These are phyloP conservation scores for Axinella damicornis DNA, from an alignment of 37 sponge, comb jelly and placozoan genomes.

Conservation along the genomic window DNA sequence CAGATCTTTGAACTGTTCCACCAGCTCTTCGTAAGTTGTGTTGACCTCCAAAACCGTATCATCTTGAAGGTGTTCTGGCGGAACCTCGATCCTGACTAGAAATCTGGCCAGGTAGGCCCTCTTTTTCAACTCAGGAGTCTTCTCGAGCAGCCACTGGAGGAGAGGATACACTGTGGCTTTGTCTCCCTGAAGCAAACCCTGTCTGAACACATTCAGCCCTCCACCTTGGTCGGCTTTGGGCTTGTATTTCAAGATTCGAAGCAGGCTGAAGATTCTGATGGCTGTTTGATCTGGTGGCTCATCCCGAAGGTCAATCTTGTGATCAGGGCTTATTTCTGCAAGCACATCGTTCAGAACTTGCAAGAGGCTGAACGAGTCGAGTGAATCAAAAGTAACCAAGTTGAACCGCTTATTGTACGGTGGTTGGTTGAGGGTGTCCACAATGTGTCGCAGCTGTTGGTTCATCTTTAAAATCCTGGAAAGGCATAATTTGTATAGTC, in stretches of 20 bases:
- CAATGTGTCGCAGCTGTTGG: constrained; percentile 87
- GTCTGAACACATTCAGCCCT: constrained; percentile 74
- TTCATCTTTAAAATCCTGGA: too few species aligned
- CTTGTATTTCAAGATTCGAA: constrained; percentile 91
- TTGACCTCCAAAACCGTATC: constrained; percentile 76
- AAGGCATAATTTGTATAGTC: too few species aligned
- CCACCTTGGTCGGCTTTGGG: constrained; percentile 67
- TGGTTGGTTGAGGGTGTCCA: constrained; percentile 86
- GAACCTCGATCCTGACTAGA: constrained; percentile 93
- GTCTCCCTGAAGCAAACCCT: constrained; percentile 85
- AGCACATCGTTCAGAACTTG: constrained; percentile 98
- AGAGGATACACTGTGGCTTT: constrained; percentile 84
- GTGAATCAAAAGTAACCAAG: constrained; percentile 92
- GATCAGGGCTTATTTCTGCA: constrained; percentile 87
- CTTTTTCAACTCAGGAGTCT: constrained; percentile 83
- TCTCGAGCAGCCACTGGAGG: constrained; percentile 84
- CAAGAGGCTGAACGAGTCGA: constrained; percentile 84
- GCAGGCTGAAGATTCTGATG: constrained; percentile 85
- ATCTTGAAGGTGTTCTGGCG: constrained; percentile 89
- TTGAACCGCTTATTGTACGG: constrained; percentile 86
- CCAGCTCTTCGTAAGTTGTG: constrained; percentile 68
- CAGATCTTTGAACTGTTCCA: constrained; percentile 95
- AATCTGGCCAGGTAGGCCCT: constrained; percentile 89
- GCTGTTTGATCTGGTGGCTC: constrained; percentile 96
- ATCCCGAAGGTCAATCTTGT: constrained; percentile 93